Conservation (phyloP, 2,113 vertebrate genomes). For the Rhabdomys dilectus region DNA sequence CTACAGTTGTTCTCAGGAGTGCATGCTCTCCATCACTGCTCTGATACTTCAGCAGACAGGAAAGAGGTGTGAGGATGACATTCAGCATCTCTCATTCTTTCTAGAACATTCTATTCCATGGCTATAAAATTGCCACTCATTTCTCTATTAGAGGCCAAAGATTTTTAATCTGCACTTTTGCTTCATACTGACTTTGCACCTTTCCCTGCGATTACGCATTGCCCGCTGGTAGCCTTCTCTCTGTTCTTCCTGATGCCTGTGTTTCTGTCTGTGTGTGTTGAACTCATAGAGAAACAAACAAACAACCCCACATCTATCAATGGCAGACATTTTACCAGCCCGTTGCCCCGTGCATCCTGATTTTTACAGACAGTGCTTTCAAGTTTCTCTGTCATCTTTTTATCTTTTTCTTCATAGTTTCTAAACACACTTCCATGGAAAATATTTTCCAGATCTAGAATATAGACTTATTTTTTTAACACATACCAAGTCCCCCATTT, state of each 20-base stretch:
- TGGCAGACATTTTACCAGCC: not conserved
- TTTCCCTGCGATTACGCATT: not conserved
- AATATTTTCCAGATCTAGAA: not conserved
- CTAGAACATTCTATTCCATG: not conserved
- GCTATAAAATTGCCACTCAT: not conserved
- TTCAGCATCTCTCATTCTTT: not conserved
- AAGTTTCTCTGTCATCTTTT: not conserved
- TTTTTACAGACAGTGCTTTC: not conserved
- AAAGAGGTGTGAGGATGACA: not conserved
- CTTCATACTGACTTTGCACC: not conserved
- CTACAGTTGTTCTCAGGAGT: not conserved
- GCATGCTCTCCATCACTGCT: too few relatives aligned
- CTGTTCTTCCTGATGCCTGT: not conserved
- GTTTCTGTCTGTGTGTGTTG: not conserved
- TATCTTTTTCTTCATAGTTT: slow-evolving; percentile 6
- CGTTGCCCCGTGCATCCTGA: not conserved
- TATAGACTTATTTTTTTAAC: not conserved
- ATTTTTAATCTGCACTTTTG: not conserved
- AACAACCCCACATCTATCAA: not conserved
- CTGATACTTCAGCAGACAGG: not conserved
- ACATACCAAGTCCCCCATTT: not conserved
- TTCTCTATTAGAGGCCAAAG: not conserved
- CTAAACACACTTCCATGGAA: not conserved
- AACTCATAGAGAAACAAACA: not conserved
- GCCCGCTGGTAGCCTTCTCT: not conserved